Base-by-base conservation (phyloP, 2,113 vertebrate genomes). In the Burhinus bistriatus region DNA sequence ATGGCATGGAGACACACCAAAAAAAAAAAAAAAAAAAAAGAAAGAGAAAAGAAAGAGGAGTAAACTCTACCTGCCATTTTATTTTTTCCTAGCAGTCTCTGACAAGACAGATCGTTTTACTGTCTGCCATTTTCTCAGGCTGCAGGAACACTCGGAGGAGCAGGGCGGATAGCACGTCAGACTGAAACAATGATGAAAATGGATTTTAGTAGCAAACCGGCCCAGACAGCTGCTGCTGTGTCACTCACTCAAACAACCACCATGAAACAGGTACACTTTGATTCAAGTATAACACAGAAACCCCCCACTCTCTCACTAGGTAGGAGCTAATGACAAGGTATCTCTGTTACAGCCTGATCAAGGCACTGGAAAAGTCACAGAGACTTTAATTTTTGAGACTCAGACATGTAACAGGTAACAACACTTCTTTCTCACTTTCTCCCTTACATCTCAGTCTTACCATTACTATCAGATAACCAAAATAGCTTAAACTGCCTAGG, bases 261-360 rank as follows among this genome's bases (percentile, higher is more conserved):
- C 5, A 29, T 17, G 18, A 59, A 77, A 47, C 26, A 58, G 15
- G 57, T 14, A 36, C 7, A 5, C 14, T 34, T 47, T 34, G 52
- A 21, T 45, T 76, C 44, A 17, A 23, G 20, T 19, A 8, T 6
- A 73, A 73, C 22, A 23, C 22, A 64, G 23, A 62, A 70, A 81
- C 44, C n/a, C 47, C 27, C 21, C 75, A 9, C 15, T 80, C 23
- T 9, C 15, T 27, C 16, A 29, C 13, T 38, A 44, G 52, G 17
- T 0, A 59, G 25, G 10, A 64, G 30, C 18, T 75, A 65, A 36
- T 17, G 9, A 66, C 0, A 1, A n/a, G 19, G 5, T 13, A 29
- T n/a, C 3, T 1, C 17, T 90, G 8, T 40, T 49, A 29, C 10
- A 54, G 36, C 20, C 32, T 15, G 16, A 32, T 54, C 54, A 58